Conservation (phyloP, 2,888 invertebrate genomes). For the Frankliniella intonsa region DNA sequence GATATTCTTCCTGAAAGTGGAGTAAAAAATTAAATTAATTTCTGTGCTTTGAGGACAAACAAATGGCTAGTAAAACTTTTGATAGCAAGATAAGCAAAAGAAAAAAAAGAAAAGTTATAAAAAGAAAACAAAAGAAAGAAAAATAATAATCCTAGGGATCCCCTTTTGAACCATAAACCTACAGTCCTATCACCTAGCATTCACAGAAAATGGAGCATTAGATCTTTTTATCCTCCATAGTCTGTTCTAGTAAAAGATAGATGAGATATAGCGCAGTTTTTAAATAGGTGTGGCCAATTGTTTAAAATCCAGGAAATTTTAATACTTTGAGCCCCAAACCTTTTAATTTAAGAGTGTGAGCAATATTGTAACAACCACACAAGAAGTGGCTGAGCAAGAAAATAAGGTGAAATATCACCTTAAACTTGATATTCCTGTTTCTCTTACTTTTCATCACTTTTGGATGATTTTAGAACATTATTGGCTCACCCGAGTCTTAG, state of each 20-base stretch:
- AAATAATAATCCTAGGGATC: not conserved
- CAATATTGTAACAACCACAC: not conserved
- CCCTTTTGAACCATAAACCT: not conserved
- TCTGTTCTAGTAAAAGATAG: not conserved
- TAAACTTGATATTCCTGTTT: not conserved
- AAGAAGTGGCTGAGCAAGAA: not conserved
- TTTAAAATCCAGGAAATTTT: constrained; percentile 1
- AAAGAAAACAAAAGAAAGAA: not conserved
- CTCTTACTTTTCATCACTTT: not conserved
- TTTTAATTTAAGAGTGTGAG: not conserved
- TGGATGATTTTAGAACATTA: constrained; percentile 1
- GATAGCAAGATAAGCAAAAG: constrained; percentile 10
- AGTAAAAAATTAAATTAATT: constrained; percentile 33
- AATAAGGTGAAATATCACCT: not conserved
- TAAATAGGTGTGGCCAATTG: not conserved
- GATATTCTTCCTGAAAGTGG: constrained; percentile 70
- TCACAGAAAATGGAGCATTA: not conserved
- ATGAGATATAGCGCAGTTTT: not conserved
- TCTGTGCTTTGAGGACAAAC: not conserved
- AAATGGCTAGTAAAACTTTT: not conserved
- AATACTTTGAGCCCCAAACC: not conserved
- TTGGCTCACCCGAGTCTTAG: constrained; percentile 62
- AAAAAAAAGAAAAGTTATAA: not conserved
- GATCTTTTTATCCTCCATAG: not conserved
- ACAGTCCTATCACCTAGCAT: not conserved